Conservation (phyloP, 2,888 invertebrate genomes). For the Ecdyonurus torrentis region DNA sequence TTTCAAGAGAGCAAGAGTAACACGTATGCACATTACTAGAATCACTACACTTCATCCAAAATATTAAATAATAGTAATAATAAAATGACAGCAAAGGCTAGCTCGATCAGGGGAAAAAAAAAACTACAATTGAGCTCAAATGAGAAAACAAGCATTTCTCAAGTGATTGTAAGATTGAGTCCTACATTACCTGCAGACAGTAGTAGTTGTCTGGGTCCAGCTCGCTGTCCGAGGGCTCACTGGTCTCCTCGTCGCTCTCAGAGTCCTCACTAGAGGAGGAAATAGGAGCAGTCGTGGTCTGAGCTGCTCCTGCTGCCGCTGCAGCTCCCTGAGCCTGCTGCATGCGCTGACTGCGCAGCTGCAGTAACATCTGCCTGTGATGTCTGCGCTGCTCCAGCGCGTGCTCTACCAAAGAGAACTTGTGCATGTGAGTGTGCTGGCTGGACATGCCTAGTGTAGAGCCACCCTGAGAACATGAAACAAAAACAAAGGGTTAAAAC, state of each 20-base stretch:
- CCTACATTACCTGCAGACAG: conserved; percentile 43
- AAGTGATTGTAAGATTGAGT: no score
- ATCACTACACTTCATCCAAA: no score
- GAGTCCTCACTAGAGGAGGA: conserved; percentile 64
- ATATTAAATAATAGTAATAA: no score
- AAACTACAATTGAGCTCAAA: no score
- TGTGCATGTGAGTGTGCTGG: conserved; percentile 45
- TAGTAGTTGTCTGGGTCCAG: conserved; percentile 79
- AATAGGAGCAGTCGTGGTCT: conserved; percentile 18
- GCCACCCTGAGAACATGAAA: conserved; percentile 27
- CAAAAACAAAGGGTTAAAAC: background rate
- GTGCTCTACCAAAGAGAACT: conserved; percentile 75
- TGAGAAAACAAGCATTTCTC: no score
- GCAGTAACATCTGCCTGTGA: conserved; percentile 64
- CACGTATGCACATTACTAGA: no score
- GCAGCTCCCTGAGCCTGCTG: background rate
- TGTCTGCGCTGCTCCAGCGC: conserved; percentile 73
- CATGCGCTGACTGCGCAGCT: conserved; percentile 48
- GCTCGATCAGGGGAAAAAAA: no score
- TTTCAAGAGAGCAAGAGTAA: no score
- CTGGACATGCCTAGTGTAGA: conserved; percentile 75
- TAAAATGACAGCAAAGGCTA: no score
- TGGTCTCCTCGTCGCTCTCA: conserved; percentile 69
- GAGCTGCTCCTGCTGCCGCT: background rate
- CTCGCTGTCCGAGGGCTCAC: conserved; percentile 67